Base-by-base conservation (phyloP, 2,113 vertebrate species). In the Gymnobelideus leadbeateri region DNA sequence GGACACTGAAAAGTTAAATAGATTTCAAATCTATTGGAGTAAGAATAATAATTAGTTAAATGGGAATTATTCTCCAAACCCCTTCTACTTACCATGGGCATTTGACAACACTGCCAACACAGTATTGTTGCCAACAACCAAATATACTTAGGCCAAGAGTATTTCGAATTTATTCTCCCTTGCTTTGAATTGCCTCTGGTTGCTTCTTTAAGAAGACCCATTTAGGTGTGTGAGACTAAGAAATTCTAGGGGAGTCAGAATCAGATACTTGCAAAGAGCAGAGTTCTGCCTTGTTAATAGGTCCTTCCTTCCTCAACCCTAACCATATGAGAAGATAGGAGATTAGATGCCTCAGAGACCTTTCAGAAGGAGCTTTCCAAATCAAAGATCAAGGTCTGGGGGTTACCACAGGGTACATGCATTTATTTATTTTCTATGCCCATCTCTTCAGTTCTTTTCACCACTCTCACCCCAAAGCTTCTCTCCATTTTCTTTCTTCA, bases 1-100 rank as follows among this genome's bases (percentile, higher is more conserved):
- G 97, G 98, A 98, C 97, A 94, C 97, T 26, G 98, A 97, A 97
- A 98, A 98, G 97, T 98, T 97, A 96, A 98, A 98, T 31, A 98
- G 98, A 97, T 98, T 98, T 98, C 98, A 98, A 96, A 98, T 96
- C 98, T 95, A 94, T 90, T 96, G 92, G 90, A 57, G 46, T 93
- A 96, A 97, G 97, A 98, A 91, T 96, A 97, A 96, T 96, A 96
- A 98, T 97, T 96, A 96, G 95, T 96, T 91, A 97, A 93, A 95
- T 92, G 97, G 96, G 97, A 97, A 97, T 92, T 57, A 95, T 94
- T 95, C 93, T 53, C 91, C 0, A 43, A 8, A 28, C 95, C 12
- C 3, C 37, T 77, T 93, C 94, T 12, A 8, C 96, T 96, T 54
- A 95, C 93, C 54, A 3, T 0, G n/a, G 49, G 25, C 89, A 25